Conservation (phyloP, 2,888 invertebrate genomes). For the Melanostoma scalare region DNA sequence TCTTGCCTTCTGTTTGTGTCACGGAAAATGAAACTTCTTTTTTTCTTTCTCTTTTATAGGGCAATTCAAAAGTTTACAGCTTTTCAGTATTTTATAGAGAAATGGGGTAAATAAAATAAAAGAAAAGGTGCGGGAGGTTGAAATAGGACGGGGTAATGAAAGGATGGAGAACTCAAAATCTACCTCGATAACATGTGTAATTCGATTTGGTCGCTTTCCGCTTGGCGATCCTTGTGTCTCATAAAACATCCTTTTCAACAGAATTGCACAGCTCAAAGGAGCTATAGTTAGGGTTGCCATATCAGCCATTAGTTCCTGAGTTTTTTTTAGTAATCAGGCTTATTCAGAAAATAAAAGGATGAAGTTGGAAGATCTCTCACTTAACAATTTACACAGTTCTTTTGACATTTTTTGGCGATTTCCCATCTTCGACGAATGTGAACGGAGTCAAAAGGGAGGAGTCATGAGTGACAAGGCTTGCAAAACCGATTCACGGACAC, state of each 20-base stretch:
- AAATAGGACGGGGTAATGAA: background rate
- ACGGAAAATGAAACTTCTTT: constrained; percentile 55
- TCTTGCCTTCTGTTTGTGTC: background rate
- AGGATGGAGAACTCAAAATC: constrained; percentile 26
- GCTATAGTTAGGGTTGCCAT: background rate
- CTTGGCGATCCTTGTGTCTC: constrained; percentile 43
- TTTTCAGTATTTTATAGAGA: constrained; percentile 27
- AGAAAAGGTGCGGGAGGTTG: background rate
- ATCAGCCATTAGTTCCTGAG: background rate
- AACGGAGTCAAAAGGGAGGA: too few relatives aligned
- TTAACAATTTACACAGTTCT: background rate
- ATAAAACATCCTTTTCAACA: constrained; percentile 59
- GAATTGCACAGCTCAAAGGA: constrained; percentile 30
- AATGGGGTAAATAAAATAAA: constrained; percentile 4
- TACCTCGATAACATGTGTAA: constrained; percentile 55
- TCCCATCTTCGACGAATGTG: too few relatives aligned
- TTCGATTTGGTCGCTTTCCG: constrained; percentile 56
- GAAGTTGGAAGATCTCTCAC: background rate
- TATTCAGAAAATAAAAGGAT: background rate
- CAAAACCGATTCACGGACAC: too few relatives aligned
- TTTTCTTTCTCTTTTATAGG: constrained; percentile 52
- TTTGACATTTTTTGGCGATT: background rate
- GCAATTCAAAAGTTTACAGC: constrained; percentile 60
- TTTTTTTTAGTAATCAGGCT: background rate
- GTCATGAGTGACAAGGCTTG: too few relatives aligned